Evolutionary conservation across 2,797 vertebrate genomes (phyloP), one percentile per base, ranked within the genome.

Genomic region (Smutsia gigantea): DNA sequence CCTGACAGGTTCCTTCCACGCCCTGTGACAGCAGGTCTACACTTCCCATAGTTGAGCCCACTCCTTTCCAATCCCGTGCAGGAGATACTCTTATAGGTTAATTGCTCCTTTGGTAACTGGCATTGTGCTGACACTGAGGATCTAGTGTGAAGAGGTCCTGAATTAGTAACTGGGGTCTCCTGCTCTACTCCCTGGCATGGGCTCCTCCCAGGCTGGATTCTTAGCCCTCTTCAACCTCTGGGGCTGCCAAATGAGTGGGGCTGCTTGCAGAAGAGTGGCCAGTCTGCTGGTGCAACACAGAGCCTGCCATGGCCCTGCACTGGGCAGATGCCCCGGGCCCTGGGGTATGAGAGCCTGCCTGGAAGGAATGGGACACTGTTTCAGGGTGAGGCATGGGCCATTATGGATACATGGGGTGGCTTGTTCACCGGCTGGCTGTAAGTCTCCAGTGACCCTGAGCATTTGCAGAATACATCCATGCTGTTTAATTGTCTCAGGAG

Each of bases 221-320:
- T 81, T 46, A 83, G 14, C 39, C 12, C 42, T 94, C 14, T 86
- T 82, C 31, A 78, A 66, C 53, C 27, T 77, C 87, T 71, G 51
- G 37, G 39, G 75, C 42, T 51, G 31, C 59, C 83, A n/a, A 31
- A 27, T 42, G 39, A 39, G 14, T 31, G 64, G 31, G 57, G 10
- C 39, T 86, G 21, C 27, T 37, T 42, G 68, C 51, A 68, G n/a
- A 94, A 15, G 27, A 71, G 69, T 34, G 92, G 49, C 69, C n/a
- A 8, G 6, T 69, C 68, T 59, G 29, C 31, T 82, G 19, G 63
- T 37, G 63, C 27, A 55, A 15, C 34, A 34, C 68, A 69, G 29
- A 88, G 74, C 21, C 87, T 90, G 19, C n/a, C 19, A 21, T 59
- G 2, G 25, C 10, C 39, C 29, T 46, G 53, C 23, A 8, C 29